phyloP scores from a whole-genome alignment of 1,140 invertebrate species.

The Bombus difficillimus region DNA sequence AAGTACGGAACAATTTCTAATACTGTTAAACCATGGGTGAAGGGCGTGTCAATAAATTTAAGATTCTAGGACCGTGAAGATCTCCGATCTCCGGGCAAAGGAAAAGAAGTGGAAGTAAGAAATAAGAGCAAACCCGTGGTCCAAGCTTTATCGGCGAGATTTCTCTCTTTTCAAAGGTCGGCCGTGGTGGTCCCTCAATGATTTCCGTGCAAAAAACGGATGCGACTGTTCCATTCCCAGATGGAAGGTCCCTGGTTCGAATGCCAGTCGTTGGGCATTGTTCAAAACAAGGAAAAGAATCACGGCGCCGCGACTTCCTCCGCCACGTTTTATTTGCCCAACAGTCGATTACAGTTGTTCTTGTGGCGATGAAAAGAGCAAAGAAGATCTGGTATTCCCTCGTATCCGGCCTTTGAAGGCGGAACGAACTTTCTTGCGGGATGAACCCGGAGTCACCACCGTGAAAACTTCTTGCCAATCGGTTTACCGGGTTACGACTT shows the following conservation, averaged over 20 bases:
- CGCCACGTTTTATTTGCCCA: conserved; percentile 53
- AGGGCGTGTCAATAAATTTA: not conserved
- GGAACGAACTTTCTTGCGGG: not conserved
- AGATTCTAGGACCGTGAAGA: not conserved
- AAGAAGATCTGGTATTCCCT: not conserved
- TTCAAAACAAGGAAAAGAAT: conserved; percentile 60
- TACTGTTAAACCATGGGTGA: not conserved
- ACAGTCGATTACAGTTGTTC: conserved; percentile 47
- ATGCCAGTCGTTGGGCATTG: conserved; percentile 38
- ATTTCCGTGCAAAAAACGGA: conserved; percentile 68
- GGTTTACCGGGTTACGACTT: conserved; percentile 34
- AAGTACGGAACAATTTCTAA: not conserved
- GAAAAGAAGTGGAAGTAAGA: not conserved
- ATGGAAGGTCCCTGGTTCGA: conserved; percentile 29
- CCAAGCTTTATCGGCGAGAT: conserved; percentile 47
- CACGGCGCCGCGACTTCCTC: conserved; percentile 47
- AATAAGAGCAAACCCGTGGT: not conserved
- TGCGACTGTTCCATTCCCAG: conserved; percentile 53
- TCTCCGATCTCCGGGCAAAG: not conserved
- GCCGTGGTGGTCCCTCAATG: conserved; percentile 60
- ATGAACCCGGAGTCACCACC: not conserved
- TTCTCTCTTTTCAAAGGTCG: conserved; percentile 19
- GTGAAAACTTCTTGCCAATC: conserved; percentile 21
- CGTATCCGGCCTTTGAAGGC: not conserved
- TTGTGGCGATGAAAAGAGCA: conserved; percentile 1